Evolutionary conservation across 2,888 invertebrate species (phyloP), one percentile per base, ranked within the genome.

Genomic region (Volucella zonaria): DNA sequence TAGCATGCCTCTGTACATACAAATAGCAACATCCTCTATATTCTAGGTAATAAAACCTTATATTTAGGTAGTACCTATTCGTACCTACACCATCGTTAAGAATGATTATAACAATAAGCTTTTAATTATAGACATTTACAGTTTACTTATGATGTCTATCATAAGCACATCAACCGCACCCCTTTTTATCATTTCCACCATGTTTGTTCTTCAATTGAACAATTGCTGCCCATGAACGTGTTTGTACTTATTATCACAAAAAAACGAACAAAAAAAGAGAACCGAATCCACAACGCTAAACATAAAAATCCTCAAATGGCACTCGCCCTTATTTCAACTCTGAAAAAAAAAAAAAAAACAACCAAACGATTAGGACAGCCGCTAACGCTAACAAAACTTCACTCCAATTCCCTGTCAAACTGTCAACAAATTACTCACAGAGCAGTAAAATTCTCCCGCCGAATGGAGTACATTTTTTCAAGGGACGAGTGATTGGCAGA

Each of bases 131-230:
- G 58, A 54, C 62, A 68, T 68, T 79, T 79, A 70, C 67, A 70
- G 74, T 74, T 64, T 70, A 64, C 74, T 42, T 61, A 59, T 58
- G 85, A 81, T 81, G 81, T 80, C 81, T 81, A 85, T 73, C 76
- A 64, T 68, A 85, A 81, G 68, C 62, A 81, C 58, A 77, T 68
- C 81, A 77, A 77, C 85, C 85, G 85, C 85, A 76, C 85, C 85
- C 85, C 81, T 77, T 76, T 71, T 81, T 81, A 85, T 81, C 81
- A 81, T 85, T 56, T 80, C 85, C 85, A 85, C 85, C 85, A 85
- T 85, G 85, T 85, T 85, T 85, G 81, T 85, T 85, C 76, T 81
- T 71, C 77, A 85, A 85, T 85, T 85, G 81, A 85, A 76, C 76
- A 71, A 85, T 68, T 85, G 67, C 23, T 51, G 71, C 56, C 58